Percentiles rank a stretch among this genome's conserved stretches.
Evolutionary conservation across 2,888 invertebrate genomes (phyloP).

Genomic region (Xylota sylvarum): DNA sequence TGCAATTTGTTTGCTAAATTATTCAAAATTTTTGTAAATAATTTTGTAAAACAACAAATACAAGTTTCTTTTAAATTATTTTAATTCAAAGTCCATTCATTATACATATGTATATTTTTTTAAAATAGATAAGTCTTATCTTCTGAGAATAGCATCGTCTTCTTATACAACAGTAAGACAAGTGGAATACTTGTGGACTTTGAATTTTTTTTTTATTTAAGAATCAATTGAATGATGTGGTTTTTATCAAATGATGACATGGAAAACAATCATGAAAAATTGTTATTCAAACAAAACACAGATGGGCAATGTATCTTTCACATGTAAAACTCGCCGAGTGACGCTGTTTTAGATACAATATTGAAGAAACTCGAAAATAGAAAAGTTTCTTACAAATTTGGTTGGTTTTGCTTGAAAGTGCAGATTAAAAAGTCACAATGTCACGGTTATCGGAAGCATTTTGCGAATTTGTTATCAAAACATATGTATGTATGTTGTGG

Average conservation of each 20-base stretch:
- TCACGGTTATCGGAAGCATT: no score
- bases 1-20: not conserved
- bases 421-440: no score
- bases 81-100: slow-evolving; percentile 3
- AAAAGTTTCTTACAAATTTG: no score
- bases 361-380: no score
- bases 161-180: not conserved
- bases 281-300: no score
- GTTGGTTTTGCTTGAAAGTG: no score
- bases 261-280: not conserved
- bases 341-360: no score
- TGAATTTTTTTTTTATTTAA: not conserved
- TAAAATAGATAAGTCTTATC: slow-evolving; percentile 1
- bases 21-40: not conserved
- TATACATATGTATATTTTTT: not conserved
- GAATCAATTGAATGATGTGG: not conserved
- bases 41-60: not conserved
- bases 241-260: not conserved
- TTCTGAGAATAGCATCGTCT: not conserved
- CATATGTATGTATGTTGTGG: no score
- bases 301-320: no score
- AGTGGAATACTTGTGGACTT: not conserved
- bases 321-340: no score
- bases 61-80: not conserved
- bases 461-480: no score